Conservation (phyloP, 2,797 vertebrate species). For the Hapalemur alaotrensis region DNA sequence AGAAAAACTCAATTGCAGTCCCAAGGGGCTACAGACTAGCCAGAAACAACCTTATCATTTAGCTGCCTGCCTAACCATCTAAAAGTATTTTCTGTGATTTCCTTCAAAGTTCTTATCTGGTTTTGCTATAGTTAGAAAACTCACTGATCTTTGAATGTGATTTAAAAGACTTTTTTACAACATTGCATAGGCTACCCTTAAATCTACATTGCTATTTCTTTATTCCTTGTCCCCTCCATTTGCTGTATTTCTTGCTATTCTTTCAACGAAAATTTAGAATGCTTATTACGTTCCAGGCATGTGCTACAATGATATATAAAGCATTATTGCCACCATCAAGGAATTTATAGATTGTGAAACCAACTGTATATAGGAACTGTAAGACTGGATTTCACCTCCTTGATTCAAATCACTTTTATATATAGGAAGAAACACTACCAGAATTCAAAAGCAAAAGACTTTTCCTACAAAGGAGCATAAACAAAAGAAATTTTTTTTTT, state of each 20-base stretch:
- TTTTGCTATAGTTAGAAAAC: neutral
- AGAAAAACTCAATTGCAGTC: neutral
- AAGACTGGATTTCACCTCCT: neutral
- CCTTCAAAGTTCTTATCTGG: neutral
- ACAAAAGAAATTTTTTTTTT: neutral
- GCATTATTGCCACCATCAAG: neutral
- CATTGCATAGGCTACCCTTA: neutral
- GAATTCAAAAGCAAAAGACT: conserved; percentile 36
- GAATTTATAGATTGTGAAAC: neutral
- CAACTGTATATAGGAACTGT: neutral
- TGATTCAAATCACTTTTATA: conserved; percentile 13
- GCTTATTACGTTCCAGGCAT: neutral
- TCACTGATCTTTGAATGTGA: neutral
- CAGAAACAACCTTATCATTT: neutral
- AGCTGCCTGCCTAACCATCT: neutral
- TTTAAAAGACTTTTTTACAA: conserved; percentile 7
- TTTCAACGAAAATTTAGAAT: conserved; percentile 18
- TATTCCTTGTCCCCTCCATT: neutral
- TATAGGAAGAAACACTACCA: neutral
- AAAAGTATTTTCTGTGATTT: conserved; percentile 8
- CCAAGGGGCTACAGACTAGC: neutral
- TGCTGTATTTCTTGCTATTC: neutral
- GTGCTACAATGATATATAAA: neutral
- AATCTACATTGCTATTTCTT: neutral
- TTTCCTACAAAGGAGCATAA: neutral